Base-by-base conservation (phyloP, 2,888 invertebrate genomes). In the Dendrolimus houi region DNA sequence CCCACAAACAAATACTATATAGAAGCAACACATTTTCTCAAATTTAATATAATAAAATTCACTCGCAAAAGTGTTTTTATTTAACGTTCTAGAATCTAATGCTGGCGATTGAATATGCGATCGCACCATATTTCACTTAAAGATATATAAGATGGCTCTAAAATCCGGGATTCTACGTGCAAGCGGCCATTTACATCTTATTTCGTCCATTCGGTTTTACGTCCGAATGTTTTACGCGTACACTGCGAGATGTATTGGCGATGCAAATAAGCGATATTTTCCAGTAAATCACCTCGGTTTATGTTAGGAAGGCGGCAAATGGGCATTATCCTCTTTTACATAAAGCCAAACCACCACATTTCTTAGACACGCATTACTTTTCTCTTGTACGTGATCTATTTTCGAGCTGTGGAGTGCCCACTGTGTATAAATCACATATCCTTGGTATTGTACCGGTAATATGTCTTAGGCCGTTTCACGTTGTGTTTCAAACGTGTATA, bases 231-330 rank as follows among this genome's bases (percentile, higher is more conserved):
- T 83, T 83, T 81, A 80, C 74, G 74, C 66, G 67, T 68, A 68
- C 72, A 12, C 69, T 68, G 68, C 70, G 67, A 77, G 75, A 84
- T 78, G 77, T 83, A 80, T 84, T 74, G 80, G 71, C 70, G 72
- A 81, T 85, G 82, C 84, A 84, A 87, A 86, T 86, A 82, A 81
- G 81, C 78, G 69, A 74, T 79, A 80, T 84, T 79, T 77, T 78
- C 74, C 64, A 74, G 72, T 84, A 83, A 85, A 85, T 82, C 84
- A 79, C 73, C 67, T 62, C 66, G 67, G 63, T 79, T 82, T 79
- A 78, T 78, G 75, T 69, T 66, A 66, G 71, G 72, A 74, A 70
- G 69, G 72, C 71, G 69, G 71, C 71, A 70, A 75, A 74, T 72
- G 69, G 76, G 73, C 68, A 74, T 76, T 77, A 74, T 78, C 73